These are phyloP conservation scores for Mastomys natalensis DNA, from an alignment of 2,113 vertebrate species.

Conservation along the genomic window DNA sequence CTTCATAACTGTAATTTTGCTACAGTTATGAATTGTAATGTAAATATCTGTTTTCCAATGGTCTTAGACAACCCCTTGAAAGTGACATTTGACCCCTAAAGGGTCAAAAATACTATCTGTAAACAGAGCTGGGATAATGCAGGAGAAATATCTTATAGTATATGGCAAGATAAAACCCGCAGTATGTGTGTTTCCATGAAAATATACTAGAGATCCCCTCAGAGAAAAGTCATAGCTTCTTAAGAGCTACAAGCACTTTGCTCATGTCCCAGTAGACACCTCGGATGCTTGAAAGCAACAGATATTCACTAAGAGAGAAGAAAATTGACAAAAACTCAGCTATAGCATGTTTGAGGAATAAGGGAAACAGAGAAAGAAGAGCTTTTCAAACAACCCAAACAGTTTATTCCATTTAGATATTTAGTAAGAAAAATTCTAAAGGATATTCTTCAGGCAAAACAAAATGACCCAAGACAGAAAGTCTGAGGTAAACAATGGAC, in stretches of 20 bases:
- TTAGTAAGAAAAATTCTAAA: not conserved
- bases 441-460: not conserved
- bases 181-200: not conserved
- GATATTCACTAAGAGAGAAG: not conserved
- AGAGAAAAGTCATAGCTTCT: not conserved
- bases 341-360: not conserved
- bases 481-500: not conserved
- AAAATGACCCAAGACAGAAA: conserved; percentile 19
- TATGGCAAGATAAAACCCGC: not conserved
- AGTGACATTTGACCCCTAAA: not conserved
- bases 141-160: not conserved
- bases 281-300: not conserved
- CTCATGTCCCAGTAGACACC: not conserved
- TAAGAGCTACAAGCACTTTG: not conserved
- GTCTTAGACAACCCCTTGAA: not conserved
- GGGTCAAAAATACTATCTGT: not conserved
- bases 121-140: not conserved
- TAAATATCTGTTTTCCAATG: not conserved
- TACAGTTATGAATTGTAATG: not conserved
- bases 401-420: not conserved
- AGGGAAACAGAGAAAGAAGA: not conserved
- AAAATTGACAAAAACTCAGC: not conserved
- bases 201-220: not conserved
- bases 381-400: not conserved
- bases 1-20: not conserved